phyloP scores from a whole-genome alignment of 2,113 vertebrate genomes.

The Tragelaphus scriptus region DNA sequence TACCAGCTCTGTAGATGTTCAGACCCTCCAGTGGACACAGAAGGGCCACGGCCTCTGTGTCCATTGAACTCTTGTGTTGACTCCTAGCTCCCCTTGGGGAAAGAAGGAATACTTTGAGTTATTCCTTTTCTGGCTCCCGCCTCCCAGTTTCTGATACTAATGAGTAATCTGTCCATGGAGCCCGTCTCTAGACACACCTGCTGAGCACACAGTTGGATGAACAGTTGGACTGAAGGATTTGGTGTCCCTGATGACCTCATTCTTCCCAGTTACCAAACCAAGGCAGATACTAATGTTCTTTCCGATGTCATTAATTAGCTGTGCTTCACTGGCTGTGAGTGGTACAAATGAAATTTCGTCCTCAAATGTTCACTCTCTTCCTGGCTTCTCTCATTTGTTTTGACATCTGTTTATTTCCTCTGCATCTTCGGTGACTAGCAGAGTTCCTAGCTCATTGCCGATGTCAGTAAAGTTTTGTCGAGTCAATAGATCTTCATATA shows the following conservation, averaged over 20 bases:
- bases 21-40: neutral
- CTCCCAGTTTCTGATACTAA: neutral
- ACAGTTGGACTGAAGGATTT: slow-evolving; percentile 46
- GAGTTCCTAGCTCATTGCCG: neutral
- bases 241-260: neutral
- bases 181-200: neutral
- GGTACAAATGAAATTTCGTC: neutral
- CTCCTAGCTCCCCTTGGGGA: neutral
- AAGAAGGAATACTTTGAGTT: neutral
- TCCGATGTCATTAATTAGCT: slow-evolving; percentile 41
- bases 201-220: slow-evolving; percentile 45
- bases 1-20: neutral
- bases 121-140: neutral
- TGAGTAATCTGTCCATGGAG: slow-evolving; percentile 45
- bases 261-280: slow-evolving; percentile 15
- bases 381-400: neutral
- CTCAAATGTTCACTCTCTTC: neutral
- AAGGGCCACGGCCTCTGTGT: neutral
- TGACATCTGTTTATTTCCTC: neutral
- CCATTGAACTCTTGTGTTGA: neutral
- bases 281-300: slow-evolving; percentile 21
- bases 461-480: neutral
- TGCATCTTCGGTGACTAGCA: neutral
- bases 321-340: slow-evolving; percentile 4
- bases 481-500: neutral